Evolutionary conservation across 2,888 invertebrate genomes (phyloP).

Genomic region (Scaptodrosophila latifasciaeformis): DNA sequence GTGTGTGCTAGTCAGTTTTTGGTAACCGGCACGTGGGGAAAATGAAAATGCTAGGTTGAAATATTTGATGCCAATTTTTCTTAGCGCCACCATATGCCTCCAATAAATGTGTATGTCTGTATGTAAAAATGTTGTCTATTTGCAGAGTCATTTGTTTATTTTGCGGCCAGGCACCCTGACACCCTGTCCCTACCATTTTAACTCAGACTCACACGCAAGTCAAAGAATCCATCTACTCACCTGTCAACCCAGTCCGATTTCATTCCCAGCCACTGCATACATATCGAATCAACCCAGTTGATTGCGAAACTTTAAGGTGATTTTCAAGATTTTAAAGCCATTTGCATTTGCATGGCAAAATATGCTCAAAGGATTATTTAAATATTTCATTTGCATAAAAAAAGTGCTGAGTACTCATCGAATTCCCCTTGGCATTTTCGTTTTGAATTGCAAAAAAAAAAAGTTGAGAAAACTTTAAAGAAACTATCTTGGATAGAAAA

Average conservation of each 20-base stretch:
- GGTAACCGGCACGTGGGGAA: slow-evolving; percentile 33
- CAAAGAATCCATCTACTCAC: too few species aligned
- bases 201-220: too few species aligned
- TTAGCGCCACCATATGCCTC: slow-evolving; percentile 12
- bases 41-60: slow-evolving; percentile 44
- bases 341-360: slow-evolving; percentile 43
- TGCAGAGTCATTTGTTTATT: slow-evolving; percentile 49
- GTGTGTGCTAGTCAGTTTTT: slow-evolving; percentile 12
- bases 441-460: too few species aligned
- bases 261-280: too few species aligned
- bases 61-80: slow-evolving; percentile 56
- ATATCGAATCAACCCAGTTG: too few species aligned
- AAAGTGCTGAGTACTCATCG: background rate
- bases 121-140: slow-evolving; percentile 55
- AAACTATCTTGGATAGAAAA: too few species aligned
- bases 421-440: slow-evolving; percentile 6
- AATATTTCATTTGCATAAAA: slow-evolving; percentile 42
- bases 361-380: slow-evolving; percentile 40
- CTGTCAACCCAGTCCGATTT: too few species aligned
- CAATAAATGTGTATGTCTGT: slow-evolving; percentile 10
- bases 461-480: too few species aligned
- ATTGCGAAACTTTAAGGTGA: slow-evolving; percentile 3
- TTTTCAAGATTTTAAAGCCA: slow-evolving; percentile 13
- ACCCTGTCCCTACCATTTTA: too few species aligned
- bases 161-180: slow-evolving; percentile 35